Conservation (phyloP, 1,140 invertebrate species). For the Battus philenor region DNA sequence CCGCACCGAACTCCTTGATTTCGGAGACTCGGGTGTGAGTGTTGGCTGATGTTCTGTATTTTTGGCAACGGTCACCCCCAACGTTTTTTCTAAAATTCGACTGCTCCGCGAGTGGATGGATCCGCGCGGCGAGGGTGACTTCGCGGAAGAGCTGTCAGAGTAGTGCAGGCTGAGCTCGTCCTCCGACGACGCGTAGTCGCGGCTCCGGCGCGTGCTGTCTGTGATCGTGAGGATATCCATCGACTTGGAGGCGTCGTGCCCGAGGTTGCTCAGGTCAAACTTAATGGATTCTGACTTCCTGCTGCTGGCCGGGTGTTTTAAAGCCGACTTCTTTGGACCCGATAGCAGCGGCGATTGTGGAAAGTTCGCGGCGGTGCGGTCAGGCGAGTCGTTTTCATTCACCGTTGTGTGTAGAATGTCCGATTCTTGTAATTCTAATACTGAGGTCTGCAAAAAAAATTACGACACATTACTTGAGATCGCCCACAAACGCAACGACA, state of each 20-base stretch:
- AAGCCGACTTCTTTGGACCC: constrained; percentile 49
- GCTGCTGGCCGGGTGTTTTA: constrained; percentile 34
- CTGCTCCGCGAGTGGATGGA: constrained; percentile 37
- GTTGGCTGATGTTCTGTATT: constrained; percentile 4
- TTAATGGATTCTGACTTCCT: constrained; percentile 59
- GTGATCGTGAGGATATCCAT: constrained; percentile 26
- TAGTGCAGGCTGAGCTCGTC: constrained; percentile 36
- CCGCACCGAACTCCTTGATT: constrained; percentile 29
- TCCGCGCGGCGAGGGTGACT: constrained; percentile 31
- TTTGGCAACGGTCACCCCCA: constrained; percentile 22
- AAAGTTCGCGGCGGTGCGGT: neutral
- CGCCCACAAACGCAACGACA: too few species aligned
- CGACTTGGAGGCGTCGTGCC: constrained; percentile 18
- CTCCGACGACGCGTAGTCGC: constrained; percentile 13
- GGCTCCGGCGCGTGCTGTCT: constrained; percentile 18
- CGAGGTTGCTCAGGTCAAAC: constrained; percentile 57
- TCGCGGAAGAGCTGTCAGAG: constrained; percentile 21
- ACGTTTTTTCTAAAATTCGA: constrained; percentile 34
- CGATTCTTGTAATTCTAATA: constrained; percentile 32
- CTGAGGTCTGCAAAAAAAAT: constrained; percentile 30
- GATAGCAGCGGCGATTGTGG: constrained; percentile 22
- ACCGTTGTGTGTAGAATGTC: constrained; percentile 7
- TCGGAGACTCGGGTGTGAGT: constrained; percentile 22
- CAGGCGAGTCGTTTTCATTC: neutral
- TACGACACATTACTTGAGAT: too few species aligned